Evolutionary conservation across 2,113 vertebrate species (phyloP), one percentile per base, ranked within the genome.

Genomic region (Pedetes capensis): DNA sequence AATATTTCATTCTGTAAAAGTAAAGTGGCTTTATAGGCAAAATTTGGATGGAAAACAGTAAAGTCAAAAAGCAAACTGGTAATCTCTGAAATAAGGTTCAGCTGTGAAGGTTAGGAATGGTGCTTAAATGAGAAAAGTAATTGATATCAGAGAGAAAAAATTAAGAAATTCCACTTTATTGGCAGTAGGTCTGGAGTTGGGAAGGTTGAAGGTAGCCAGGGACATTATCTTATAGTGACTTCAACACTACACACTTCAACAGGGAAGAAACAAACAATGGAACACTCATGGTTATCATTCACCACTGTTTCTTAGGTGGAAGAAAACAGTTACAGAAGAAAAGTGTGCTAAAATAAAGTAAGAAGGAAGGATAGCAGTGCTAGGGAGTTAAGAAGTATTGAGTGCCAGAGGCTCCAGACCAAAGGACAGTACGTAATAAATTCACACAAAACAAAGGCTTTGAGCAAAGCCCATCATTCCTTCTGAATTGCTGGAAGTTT

Each of bases 1-100:
- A 96, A 93, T 97, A 95, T 92, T 96, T 96, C 76, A 96, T 96
- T 88, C 63, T 95, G 61, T 85, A 93, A 95, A 87, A 84, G 61
- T 37, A 96, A 93, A 91, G 53, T 90, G 82, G 39, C 78, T 97
- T 96, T 93, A 94, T 83, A 85, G 63, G 61, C 22, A 93, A 95
- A 94, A 89, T 80, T 96, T 91, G 80, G 94, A 96, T 78, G 78
- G 86, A 84, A 87, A 95, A 69, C 61, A 87, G 29, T 81, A 96
- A 95, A 93, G 82, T 85, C 39, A 74, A 75, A 88, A 94, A 72
- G 79, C 59, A 96, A 95, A 93, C 91, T 94, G 75, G 64, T 92
- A 13, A 81, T 92, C 75, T 95, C 59, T 95, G 61, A 86, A 95
- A 81, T 71, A 87, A 83, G n/a, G n/a, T 95, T 88, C 66, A 29